Base-by-base conservation (phyloP, 2,888 invertebrate species). In the Andrena bicolor region DNA sequence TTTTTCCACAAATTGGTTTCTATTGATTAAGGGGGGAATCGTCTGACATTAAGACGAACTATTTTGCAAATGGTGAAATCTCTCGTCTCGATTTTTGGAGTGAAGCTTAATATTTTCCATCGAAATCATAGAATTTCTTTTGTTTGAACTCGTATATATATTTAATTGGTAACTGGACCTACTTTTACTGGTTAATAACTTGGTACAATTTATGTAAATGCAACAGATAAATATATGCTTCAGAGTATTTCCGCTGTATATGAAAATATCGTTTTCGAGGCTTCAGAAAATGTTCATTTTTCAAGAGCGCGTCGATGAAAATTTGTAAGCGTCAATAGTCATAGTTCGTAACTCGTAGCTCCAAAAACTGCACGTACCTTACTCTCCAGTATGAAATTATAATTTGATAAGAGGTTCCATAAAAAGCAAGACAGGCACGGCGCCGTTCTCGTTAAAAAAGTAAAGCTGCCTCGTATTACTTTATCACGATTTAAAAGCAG, bases 1-100 rank as follows among this genome's bases (percentile, higher is more conserved):
- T 56, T 73, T 76, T 65, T 60, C 28, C 71, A 20, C 30, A 23
- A 81, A 69, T 66, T 53, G 56, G 35, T 16, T 16, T 80, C 35
- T 63, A 68, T 64, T 72, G 66, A 80, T 80, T 78, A 68, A 49
- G 41, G 10, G 26, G 1, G 56, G 56, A 23, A 10, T 26, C 23
- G 23, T 56, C 56, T 26, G 56, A 56, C 56, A 26, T 10, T 28
- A 41, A 41, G 41, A 41, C 16, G 16, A 41, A 41, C 16, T 16
- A 16, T 16, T 41, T 41, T 53, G 63, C 32, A 41, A 71, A 63
- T 35, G 71, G 51, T 10, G 41, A 23, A 71, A 76, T 23, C 28
- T 30, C 20, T 30, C 23, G 23, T 30, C 32, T 61, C 35, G 26
- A 61, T 49, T 49, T 13, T 5, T 10, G 20, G 2, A 28, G 35